A percentile compares a stretch with the other conserved stretches of the same genome.
These are phyloP conservation scores for Trididemnum nubilum DNA, from an alignment of 23 tunicate genomes.

Conservation along the genomic window DNA sequence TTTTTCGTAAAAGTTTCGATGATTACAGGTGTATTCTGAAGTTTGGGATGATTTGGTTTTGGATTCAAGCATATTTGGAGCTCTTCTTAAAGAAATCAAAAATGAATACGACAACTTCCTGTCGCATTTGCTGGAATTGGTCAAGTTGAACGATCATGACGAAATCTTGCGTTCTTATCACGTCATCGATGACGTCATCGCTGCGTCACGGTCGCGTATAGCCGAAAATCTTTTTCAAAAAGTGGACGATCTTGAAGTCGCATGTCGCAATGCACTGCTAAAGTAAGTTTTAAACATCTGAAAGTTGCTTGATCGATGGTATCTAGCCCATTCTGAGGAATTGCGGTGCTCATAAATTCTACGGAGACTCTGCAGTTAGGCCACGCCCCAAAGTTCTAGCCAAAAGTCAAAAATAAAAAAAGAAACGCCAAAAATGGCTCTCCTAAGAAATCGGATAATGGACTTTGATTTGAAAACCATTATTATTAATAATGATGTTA, in stretches of 20 bases:
- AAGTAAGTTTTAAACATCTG: too few species aligned
- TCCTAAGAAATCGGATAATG: too few species aligned
- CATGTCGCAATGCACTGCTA: conserved; percentile 31
- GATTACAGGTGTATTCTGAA: conserved; percentile 65
- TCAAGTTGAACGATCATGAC: conserved; percentile 37
- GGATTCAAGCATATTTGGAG: conserved; percentile 75
- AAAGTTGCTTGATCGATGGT: not conserved
- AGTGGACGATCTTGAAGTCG: conserved; percentile 54
- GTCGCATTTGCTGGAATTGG: conserved; percentile 47
- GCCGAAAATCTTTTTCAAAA: conserved; percentile 34
- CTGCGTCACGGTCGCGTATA: not conserved
- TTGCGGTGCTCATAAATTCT: too few species aligned
- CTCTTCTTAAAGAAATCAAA: conserved; percentile 57
- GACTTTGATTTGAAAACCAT: too few species aligned
- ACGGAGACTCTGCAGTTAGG: too few species aligned
- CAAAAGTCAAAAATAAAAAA: too few species aligned
- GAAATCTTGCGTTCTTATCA: conserved; percentile 45
- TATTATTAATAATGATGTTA: too few species aligned
- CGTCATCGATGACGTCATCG: conserved; percentile 34
- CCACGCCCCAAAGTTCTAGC: too few species aligned
- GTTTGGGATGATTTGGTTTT: conserved; percentile 69
- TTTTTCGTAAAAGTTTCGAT: too few species aligned
- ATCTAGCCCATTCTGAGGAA: too few species aligned
- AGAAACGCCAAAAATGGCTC: too few species aligned
- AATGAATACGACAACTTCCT: conserved; percentile 68